Conservation (phyloP, 2,113 vertebrate genomes). For the Apodemus speciosus region DNA sequence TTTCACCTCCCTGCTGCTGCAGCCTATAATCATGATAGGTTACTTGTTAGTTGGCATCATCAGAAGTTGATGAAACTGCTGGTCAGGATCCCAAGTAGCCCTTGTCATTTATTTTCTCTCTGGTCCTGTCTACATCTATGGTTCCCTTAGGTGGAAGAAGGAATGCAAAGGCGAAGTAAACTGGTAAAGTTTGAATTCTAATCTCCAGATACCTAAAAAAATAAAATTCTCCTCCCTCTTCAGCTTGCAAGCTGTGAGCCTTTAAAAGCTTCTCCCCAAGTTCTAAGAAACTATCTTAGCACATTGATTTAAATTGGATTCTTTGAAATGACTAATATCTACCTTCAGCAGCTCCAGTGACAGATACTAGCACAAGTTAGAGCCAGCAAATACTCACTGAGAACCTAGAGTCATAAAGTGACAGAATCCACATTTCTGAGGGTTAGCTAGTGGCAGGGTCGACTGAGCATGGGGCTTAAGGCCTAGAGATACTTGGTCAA, state of each 20-base stretch:
- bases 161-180: neutral
- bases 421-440: neutral
- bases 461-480: neutral
- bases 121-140: neutral
- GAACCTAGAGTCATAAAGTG: neutral
- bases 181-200: neutral
- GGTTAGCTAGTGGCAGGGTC: neutral
- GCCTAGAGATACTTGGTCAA: neutral
- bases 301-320: constrained; percentile 46
- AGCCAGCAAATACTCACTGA: constrained; percentile 48
- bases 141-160: neutral
- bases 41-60: neutral
- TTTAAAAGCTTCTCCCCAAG: neutral
- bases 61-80: neutral
- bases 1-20: neutral
- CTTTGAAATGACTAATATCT: constrained; percentile 57
- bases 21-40: neutral
- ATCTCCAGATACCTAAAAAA: neutral
- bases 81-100: neutral
- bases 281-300: constrained; percentile 34
- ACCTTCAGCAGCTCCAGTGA: neutral
- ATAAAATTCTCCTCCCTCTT: neutral
- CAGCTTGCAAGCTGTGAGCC: neutral
- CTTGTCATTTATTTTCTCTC: neutral
- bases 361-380: constrained; percentile 54